Conservation (phyloP, 2,888 invertebrate species). For the Ischnus inquisitorius region DNA sequence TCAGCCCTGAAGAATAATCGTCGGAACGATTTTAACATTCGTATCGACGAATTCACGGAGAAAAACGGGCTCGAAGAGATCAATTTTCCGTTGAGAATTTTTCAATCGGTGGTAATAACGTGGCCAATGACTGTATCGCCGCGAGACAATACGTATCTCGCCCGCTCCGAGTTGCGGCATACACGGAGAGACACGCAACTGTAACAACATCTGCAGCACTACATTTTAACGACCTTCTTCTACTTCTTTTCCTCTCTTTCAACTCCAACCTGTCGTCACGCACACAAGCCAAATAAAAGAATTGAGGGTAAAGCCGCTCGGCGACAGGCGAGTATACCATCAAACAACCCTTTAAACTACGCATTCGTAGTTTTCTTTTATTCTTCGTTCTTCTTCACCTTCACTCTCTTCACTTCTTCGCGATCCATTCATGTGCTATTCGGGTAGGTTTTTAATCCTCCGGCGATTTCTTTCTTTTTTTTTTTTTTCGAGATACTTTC, state of each 20-base stretch:
- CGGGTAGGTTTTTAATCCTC: constrained; percentile 19
- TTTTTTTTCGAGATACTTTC: not conserved
- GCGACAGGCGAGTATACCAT: constrained; percentile 84
- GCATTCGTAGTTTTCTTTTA: constrained; percentile 57
- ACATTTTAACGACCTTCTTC: constrained; percentile 75
- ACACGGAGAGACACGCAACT: constrained; percentile 27
- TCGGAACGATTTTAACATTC: not conserved
- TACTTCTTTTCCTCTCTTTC: constrained; percentile 72
- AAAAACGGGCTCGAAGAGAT: too few relatives aligned
- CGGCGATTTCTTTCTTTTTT: constrained; percentile 24
- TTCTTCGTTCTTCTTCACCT: constrained; percentile 27
- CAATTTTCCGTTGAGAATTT: too few relatives aligned
- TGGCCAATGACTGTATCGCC: not conserved
- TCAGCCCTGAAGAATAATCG: not conserved
- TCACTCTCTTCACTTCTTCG: not conserved
- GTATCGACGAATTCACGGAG: too few relatives aligned
- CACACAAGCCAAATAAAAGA: constrained; percentile 78
- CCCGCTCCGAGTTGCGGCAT: not conserved
- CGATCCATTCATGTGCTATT: not conserved
- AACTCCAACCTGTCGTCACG: constrained; percentile 77
- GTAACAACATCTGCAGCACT: constrained; percentile 38
- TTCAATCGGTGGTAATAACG: not conserved
- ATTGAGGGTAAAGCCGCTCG: constrained; percentile 82
- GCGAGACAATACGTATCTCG: not conserved
- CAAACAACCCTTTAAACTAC: constrained; percentile 71